Base-by-base conservation (phyloP, 92 coral and sea anemone species). In the Phenganax subtilis region DNA sequence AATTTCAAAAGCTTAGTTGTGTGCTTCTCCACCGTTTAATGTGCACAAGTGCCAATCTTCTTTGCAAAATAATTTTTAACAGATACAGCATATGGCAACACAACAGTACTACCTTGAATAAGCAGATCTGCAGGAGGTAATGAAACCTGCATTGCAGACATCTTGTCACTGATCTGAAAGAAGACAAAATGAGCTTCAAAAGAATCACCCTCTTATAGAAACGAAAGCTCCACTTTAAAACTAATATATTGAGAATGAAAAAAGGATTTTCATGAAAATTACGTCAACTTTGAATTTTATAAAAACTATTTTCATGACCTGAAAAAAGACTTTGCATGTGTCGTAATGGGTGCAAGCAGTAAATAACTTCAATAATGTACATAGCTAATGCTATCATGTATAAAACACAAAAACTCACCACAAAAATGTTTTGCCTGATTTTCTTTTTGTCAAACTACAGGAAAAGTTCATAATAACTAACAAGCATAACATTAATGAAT, bases 61-160 rank as follows among this genome's bases (percentile, higher is more conserved):
- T 61, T 17, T 0, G 28, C 28, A 61, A 15, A 12, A 17, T 61
- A 61, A 1, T 61, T 5, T 12, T 61, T 14, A 25, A 9, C 6
- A 28, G 28, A 12, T 1, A 10, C 12, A 12, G 37, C 2, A 55
- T 3, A 29, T 71, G 56, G 6, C 25, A 47, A 30, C 28, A 52
- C 31, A 54, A n/a, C 7, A 57, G n/a, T 51, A 85, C 74, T 20
- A 88, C 91, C 88, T 80, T 80, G 87, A 53, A 88, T 88, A 16
- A 88, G 59, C 6, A 88, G 70, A 60, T 88, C 88, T 29, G 71
- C 82, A 61, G 69, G 63, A 25, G 86, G 88, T 31, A 85, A 72
- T 14, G 68, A 62, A 65, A 79, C n/a, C 15, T 37, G 47, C 47
- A 30, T 20, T 9, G 74, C 8, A 17, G 74, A 30, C 61, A 65